phyloP scores from a whole-genome alignment of 2,113 vertebrate genomes.

The Progne subis region DNA sequence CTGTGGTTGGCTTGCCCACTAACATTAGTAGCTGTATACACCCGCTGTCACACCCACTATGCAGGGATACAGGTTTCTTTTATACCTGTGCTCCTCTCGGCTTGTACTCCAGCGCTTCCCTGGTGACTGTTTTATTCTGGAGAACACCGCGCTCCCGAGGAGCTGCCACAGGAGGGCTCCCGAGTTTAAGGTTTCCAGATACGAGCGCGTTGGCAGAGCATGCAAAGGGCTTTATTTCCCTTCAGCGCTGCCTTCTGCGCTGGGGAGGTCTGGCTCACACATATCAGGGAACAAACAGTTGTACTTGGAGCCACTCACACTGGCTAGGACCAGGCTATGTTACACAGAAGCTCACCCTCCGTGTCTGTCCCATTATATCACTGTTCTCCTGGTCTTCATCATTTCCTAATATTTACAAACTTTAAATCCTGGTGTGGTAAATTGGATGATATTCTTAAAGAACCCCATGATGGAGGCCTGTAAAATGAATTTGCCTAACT shows the following conservation, averaged over 20 bases:
- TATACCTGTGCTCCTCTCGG: background rate
- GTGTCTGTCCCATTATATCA: background rate
- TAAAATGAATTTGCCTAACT: background rate
- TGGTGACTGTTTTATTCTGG: background rate
- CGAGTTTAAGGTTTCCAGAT: slow-evolving; percentile 34
- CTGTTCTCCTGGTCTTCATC: background rate
- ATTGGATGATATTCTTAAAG: background rate
- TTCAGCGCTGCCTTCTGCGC: background rate
- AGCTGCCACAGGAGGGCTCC: slow-evolving; percentile 70
- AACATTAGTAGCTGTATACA: background rate
- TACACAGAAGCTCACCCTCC: background rate
- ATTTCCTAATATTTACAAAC: background rate
- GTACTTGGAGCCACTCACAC: background rate
- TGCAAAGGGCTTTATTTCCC: background rate
- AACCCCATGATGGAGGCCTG: background rate
- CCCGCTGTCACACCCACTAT: rapidly evolving
- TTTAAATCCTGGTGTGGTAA: background rate
- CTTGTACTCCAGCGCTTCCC: background rate
- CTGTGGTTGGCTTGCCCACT: background rate
- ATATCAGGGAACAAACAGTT: background rate
- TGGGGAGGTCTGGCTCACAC: background rate
- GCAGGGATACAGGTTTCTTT: background rate
- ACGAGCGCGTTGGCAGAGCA: rapidly evolving
- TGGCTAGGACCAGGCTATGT: background rate
- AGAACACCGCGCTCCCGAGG: background rate